Evolutionary conservation across 2,113 vertebrate species (phyloP).

Genomic region (Excalfactoria chinensis): DNA sequence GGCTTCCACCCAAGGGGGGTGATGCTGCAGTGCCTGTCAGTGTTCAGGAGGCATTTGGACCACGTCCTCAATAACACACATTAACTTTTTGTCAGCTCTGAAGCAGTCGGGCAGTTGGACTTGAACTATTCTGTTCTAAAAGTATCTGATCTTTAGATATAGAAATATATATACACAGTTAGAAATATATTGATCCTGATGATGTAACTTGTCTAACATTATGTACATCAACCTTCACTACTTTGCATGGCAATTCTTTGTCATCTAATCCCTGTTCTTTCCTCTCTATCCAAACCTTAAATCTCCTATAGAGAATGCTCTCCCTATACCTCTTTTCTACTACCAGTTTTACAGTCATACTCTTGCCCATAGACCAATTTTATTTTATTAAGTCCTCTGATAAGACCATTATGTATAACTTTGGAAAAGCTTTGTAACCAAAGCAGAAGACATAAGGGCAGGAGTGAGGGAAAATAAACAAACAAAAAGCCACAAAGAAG

Average conservation of each 20-base stretch:
- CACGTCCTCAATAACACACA: no score
- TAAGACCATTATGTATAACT: no score
- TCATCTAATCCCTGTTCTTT: background rate
- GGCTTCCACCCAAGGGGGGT: no score
- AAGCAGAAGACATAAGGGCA: background rate
- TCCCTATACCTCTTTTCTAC: background rate
- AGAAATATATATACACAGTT: background rate
- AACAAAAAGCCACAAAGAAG: accelerated
- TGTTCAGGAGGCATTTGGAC: no score
- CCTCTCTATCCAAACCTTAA: background rate
- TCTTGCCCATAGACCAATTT: background rate
- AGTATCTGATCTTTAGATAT: background rate
- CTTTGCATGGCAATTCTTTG: background rate
- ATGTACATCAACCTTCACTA: background rate
- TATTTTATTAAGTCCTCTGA: background rate
- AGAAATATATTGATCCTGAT: background rate
- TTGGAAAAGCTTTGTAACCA: background rate
- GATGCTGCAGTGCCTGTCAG: no score
- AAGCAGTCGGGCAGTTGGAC: background rate
- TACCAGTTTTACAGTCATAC: background rate
- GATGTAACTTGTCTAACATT: background rate
- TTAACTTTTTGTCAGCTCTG: no score
- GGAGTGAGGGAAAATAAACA: no score
- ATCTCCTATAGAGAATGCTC: background rate
- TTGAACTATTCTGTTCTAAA: background rate